phyloP scores from a whole-genome alignment of 1,140 invertebrate genomes.

The Cydia amplana region DNA sequence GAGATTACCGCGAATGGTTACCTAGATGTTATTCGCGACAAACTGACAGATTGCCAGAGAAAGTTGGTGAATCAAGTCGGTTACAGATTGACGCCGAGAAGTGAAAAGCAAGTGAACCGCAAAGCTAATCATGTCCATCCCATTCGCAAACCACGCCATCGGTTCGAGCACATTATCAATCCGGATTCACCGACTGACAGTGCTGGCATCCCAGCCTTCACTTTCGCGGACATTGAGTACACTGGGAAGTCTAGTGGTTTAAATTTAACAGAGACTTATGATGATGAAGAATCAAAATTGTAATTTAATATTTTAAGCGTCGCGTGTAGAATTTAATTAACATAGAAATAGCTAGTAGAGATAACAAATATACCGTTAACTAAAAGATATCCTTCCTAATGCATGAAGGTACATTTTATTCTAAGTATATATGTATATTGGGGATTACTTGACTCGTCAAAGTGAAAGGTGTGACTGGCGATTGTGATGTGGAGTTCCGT shows the following conservation, averaged over 20 bases:
- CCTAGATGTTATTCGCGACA: slow-evolving; percentile 73
- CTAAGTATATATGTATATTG: too few relatives aligned
- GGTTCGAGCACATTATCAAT: slow-evolving; percentile 59
- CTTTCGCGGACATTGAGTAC: slow-evolving; percentile 62
- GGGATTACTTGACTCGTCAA: too few relatives aligned
- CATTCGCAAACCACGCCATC: slow-evolving; percentile 57
- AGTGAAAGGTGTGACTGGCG: too few relatives aligned
- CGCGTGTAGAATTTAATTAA: too few relatives aligned
- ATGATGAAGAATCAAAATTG: slow-evolving; percentile 64
- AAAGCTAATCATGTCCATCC: slow-evolving; percentile 47
- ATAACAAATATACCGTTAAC: too few relatives aligned
- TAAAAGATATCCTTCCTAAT: too few relatives aligned
- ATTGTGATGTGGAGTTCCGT: too few relatives aligned
- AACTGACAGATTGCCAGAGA: slow-evolving; percentile 68
- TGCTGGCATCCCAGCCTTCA: slow-evolving; percentile 52
- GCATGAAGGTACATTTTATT: too few relatives aligned
- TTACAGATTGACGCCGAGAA: slow-evolving; percentile 58
- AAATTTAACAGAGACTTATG: slow-evolving; percentile 48
- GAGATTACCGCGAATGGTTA: slow-evolving; percentile 77
- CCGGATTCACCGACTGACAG: slow-evolving; percentile 61
- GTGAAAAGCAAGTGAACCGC: slow-evolving; percentile 53
- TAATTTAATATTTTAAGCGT: slow-evolving; percentile 38
- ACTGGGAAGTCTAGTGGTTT: slow-evolving; percentile 49
- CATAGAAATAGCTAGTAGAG: too few relatives aligned
- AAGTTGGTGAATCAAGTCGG: slow-evolving; percentile 65